phyloP scores from a whole-genome alignment of 2,888 invertebrate genomes.

The Leptothorax acervorum region DNA sequence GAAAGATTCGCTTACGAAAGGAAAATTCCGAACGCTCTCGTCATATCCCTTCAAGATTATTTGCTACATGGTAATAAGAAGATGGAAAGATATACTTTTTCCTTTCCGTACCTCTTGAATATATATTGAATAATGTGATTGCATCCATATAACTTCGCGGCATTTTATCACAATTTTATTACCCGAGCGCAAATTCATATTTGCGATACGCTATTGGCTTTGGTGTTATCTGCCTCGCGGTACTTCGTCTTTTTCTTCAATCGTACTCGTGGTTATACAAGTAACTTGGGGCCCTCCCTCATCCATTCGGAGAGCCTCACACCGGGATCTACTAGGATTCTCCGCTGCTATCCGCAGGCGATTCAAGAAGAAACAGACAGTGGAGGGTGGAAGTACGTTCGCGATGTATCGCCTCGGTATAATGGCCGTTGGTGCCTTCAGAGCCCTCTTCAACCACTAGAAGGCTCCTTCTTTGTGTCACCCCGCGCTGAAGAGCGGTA shows the following conservation, averaged over 20 bases:
- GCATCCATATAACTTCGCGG: background rate
- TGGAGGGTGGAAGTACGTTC: slow-evolving; percentile 28
- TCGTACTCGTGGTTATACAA: slow-evolving; percentile 16
- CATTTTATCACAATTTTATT: slow-evolving; percentile 38
- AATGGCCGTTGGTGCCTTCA: slow-evolving; percentile 52
- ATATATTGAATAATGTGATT: slow-evolving; percentile 21
- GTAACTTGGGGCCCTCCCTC: background rate
- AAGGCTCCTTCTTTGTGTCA: slow-evolving; percentile 55
- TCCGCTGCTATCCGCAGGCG: slow-evolving; percentile 51
- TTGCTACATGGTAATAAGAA: slow-evolving; percentile 1
- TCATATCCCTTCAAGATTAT: slow-evolving; percentile 5
- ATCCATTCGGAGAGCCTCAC: slow-evolving; percentile 8
- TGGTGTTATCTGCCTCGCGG: slow-evolving; percentile 15
- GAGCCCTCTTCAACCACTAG: slow-evolving; percentile 48
- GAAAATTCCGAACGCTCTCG: background rate
- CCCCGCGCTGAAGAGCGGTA: slow-evolving; percentile 38
- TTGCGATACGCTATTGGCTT: slow-evolving; percentile 34
- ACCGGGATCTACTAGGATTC: slow-evolving; percentile 14
- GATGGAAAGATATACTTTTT: background rate
- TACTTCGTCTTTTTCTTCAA: slow-evolving; percentile 28
- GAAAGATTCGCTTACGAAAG: slow-evolving; percentile 10
- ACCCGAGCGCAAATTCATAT: slow-evolving; percentile 20
- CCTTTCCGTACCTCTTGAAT: background rate
- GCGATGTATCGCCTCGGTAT: slow-evolving; percentile 54
- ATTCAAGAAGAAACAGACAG: slow-evolving; percentile 53